Evolutionary conservation across 2,113 vertebrate species (phyloP).

Genomic region (Chaetura pelagica): DNA sequence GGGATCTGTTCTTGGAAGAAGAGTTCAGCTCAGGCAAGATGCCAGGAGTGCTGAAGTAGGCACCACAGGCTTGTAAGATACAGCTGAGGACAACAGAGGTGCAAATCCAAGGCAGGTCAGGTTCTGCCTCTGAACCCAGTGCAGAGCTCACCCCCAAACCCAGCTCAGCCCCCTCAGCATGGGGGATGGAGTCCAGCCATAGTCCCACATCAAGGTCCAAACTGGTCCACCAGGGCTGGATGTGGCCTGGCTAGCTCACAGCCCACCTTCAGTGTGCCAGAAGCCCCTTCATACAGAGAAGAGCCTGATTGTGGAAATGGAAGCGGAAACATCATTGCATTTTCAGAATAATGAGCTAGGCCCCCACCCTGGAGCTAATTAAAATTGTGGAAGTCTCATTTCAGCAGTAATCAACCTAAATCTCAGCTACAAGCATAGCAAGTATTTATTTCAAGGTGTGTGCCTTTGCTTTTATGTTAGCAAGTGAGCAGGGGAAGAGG

Average conservation of each 20-base stretch:
- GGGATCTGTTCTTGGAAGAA: neutral
- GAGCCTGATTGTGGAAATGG: constrained; percentile 5
- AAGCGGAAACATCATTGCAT: neutral
- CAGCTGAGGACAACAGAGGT: neutral
- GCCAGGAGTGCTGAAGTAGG: neutral
- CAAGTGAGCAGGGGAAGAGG: neutral
- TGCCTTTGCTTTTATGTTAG: neutral
- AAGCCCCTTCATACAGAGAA: neutral
- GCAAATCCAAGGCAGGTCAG: neutral
- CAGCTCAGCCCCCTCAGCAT: neutral
- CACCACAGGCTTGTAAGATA: too few species aligned
- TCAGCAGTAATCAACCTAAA: constrained; percentile 47
- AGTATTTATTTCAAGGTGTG: neutral
- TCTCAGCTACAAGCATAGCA: constrained; percentile 3
- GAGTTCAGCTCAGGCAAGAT: neutral
- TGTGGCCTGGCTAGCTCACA: neutral
- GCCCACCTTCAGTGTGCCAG: neutral
- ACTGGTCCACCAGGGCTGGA: fast-evolving
- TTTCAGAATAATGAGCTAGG: constrained; percentile 26
- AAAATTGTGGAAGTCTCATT: constrained; percentile 32
- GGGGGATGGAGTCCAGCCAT: neutral
- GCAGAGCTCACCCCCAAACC: neutral
- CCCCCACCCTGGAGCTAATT: constrained; percentile 33
- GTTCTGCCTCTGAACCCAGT: neutral
- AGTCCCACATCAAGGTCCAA: neutral